Evolutionary conservation across 2,888 invertebrate species (phyloP).

Genomic region (Cantharis flavilabris): DNA sequence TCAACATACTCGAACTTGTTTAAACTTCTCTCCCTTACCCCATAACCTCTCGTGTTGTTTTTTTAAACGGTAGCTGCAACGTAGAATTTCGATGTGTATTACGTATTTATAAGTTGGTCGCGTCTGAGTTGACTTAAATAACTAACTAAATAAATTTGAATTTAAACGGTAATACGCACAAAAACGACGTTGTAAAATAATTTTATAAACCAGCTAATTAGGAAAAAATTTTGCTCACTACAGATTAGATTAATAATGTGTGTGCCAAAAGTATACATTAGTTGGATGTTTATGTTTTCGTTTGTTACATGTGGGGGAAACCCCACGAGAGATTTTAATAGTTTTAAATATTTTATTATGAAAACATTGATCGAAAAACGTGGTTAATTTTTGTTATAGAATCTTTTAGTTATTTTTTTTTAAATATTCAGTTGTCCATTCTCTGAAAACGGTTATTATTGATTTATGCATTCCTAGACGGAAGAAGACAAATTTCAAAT

Average conservation of each 20-base stretch:
- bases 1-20: slow-evolving; percentile 82
- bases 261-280: background rate
- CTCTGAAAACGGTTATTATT: background rate
- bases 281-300: background rate
- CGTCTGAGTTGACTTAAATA: background rate
- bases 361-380: background rate
- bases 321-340: background rate
- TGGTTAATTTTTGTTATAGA: background rate
- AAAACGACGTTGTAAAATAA: background rate
- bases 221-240: background rate
- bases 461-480: background rate
- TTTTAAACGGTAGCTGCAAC: background rate
- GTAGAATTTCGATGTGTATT: background rate
- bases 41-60: background rate
- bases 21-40: slow-evolving; percentile 48
- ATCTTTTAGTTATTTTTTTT: background rate
- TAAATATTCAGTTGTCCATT: background rate
- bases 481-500: background rate
- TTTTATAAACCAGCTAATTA: background rate
- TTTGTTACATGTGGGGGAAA: background rate
- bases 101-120: background rate
- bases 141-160: background rate
- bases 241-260: background rate
- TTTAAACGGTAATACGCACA: background rate
- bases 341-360: background rate